These are phyloP conservation scores for Entomyzon cyanotis DNA, from an alignment of 2,113 vertebrate genomes.

Conservation along the genomic window DNA sequence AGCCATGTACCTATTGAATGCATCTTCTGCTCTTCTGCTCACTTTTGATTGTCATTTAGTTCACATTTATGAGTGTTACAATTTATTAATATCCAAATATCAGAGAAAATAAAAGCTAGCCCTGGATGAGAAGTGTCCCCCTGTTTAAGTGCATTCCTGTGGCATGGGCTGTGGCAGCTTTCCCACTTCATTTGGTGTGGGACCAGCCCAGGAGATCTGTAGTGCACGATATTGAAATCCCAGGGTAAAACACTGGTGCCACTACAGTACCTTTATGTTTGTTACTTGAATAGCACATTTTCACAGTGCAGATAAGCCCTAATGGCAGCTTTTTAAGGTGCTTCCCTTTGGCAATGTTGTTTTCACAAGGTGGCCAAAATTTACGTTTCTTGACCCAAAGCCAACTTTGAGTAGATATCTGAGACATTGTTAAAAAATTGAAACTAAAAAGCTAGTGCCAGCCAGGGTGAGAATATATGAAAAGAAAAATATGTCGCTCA, in stretches of 20 bases:
- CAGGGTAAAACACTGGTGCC: neutral
- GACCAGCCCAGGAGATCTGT: neutral
- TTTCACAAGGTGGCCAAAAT: constrained; percentile 1
- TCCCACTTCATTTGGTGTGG: neutral
- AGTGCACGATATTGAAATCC: neutral
- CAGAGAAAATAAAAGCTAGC: neutral
- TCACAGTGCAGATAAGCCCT: neutral
- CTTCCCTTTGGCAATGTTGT: neutral
- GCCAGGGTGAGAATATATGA: neutral
- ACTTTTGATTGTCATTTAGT: neutral
- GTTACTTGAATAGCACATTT: neutral
- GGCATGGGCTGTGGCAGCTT: neutral
- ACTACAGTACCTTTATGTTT: neutral
- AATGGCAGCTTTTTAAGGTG: constrained; percentile 9
- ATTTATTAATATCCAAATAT: neutral
- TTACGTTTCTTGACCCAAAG: neutral
- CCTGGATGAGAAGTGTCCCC: neutral
- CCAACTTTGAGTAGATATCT: neutral
- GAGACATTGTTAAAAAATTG: constrained; percentile 26
- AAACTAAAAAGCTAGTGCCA: constrained; percentile 33
- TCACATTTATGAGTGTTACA: neutral
- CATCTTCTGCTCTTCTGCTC: neutral
- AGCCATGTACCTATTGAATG: neutral
- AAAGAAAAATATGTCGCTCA: neutral
- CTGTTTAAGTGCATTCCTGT: neutral